Evolutionary conservation across 2,797 vertebrate species (phyloP), one percentile per base, ranked within the genome.

Genomic region (Myotis findleyi): DNA sequence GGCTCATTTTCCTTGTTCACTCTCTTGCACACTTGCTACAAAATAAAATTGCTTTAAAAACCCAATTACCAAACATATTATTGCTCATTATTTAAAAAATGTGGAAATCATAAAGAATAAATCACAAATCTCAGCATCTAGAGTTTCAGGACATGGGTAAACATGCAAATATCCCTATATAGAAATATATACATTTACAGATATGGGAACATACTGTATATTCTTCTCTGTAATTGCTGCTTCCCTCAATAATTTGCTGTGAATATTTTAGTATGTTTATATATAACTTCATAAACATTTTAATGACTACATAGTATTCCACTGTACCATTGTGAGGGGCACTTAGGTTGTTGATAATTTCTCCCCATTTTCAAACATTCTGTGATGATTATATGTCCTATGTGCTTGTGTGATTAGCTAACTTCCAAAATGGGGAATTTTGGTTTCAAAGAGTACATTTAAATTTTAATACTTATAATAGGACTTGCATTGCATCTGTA

Each of bases 121-220:
- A 53, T 53, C 57, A 91, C 49, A 85, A 94, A 85, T 75, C 30
- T 16, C 6, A 38, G 16, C 23, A 53, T n/a, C 23, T 25, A 84
- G 84, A 89, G 59, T 89, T 94, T 94, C 30, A 75, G 41, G 66
- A 80, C 68, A 47, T 87, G 73, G 13, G 23, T 95, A 73, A 62
- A 36, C n/a, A 41, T 10, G 53, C 72, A 68, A 88, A 59, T 33
- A 84, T 64, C 41, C 10, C n/a, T 73, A 44, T 76, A 41, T 7
- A 69, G 36, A 77, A 47, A 71, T 9, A 36, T 38, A 75, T 13
- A 55, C 17, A 66, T 47, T 82, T 71, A 91, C 5, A 3, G 38
- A 68, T 36, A 11, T 38, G 51, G 25, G 30, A 76, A 47, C 1
- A 14, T 62, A 25, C 25, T 71, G 30, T 59, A 17, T 12, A 7